phyloP scores from a whole-genome alignment of 2,888 invertebrate species.

The Hypsopygia costalis region DNA sequence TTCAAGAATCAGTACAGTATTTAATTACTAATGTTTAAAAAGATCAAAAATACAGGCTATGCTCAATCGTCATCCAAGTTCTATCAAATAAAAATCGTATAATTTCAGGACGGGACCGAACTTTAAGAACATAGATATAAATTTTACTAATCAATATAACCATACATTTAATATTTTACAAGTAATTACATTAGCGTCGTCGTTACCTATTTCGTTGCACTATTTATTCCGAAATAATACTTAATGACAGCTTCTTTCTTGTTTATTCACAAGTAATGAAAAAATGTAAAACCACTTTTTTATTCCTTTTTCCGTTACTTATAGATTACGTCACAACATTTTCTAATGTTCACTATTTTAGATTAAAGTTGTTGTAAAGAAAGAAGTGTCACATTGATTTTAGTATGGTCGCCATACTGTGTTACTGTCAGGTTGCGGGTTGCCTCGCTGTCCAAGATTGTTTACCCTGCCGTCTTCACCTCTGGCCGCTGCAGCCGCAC shows the following conservation, averaged over 20 bases:
- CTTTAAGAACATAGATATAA: conserved; percentile 38
- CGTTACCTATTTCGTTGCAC: conserved; percentile 58
- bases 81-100: conserved; percentile 42
- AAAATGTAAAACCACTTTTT: conserved; percentile 25
- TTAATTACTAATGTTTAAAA: neutral
- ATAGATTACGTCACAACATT: conserved; percentile 10
- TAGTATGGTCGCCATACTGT: conserved; percentile 90
- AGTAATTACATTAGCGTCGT: conserved; percentile 36
- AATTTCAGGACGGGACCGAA: conserved; percentile 70
- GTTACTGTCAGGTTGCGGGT: conserved; percentile 82
- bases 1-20: neutral
- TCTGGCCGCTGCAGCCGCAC: conserved; percentile 79
- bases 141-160: conserved; percentile 37
- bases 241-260: conserved; percentile 32
- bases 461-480: conserved; percentile 81
- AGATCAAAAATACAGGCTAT: neutral
- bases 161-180: conserved; percentile 37
- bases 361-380: conserved; percentile 27
- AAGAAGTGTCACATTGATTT: conserved; percentile 40
- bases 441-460: conserved; percentile 78
- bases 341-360: conserved; percentile 15
- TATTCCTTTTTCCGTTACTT: conserved; percentile 1
- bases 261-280: conserved; percentile 1
- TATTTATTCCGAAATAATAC: conserved; percentile 19
- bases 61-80: neutral